Evolutionary conservation across 2,797 vertebrate genomes (phyloP), one percentile per base, ranked within the genome.

Genomic region (Trachurus trachurus): DNA sequence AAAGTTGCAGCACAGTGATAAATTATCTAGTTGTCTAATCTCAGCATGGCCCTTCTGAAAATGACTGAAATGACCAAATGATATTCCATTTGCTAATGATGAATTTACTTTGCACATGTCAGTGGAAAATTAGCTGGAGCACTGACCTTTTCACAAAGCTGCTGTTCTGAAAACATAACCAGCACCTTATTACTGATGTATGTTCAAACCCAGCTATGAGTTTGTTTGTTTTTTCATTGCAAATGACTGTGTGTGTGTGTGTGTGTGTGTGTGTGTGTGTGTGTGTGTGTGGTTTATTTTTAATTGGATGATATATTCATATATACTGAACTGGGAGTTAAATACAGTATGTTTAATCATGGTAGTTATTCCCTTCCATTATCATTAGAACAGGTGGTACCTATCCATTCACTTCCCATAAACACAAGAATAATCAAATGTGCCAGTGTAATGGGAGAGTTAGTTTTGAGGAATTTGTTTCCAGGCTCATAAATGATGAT

Each of bases 101-200:
- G 1, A 49, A 31, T 63, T 15, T 40, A 16, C 40, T n/a, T 80
- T 54, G 9, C 6, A 37, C 26, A 50, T 19, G 22, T 44, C 15
- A 49, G 11, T 45, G n/a, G 21, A 60, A 71, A 57, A 58, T 52
- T 22, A 61, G 65, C 16, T 17, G 9, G 37, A 15, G 9, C 53
- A 31, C 13, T 54, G 29, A 53, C 31, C 40, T 68, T 70, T 53
- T 73, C 39, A 58, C 40, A 67, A 64, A 59, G 15, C 9, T 0
- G 1, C 47, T 39, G 10, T 37, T 49, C 53, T 73, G 22, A 57
- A 72, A 72, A 58, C 19, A 19, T 37, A 70, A 47, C 29, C 22
- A 17, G 57, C 19, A 66, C 39, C 8, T 5, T 57, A 34, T 44
- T 56, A 19, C 54, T 74, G 29, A 59, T 29, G 5, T 63, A 19